phyloP scores from a whole-genome alignment of 37 sponge, comb jelly and placozoan genomes.

The Amphimedon queenslandica region DNA sequence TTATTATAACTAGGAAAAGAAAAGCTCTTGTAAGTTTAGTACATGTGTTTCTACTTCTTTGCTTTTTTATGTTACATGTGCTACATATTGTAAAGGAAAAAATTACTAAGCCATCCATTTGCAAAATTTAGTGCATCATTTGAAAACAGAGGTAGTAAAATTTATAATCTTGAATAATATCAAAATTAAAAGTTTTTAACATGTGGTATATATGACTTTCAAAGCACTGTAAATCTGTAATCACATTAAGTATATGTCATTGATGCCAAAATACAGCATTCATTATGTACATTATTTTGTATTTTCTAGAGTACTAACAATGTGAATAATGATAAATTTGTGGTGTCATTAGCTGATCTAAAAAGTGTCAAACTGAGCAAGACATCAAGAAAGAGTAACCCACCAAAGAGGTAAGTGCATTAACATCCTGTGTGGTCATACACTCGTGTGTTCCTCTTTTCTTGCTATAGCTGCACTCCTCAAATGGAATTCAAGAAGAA shows the following conservation, averaged over 20 bases:
- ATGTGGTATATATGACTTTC: too few species aligned
- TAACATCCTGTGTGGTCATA: not conserved
- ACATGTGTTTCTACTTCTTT: slow-evolving; percentile 7
- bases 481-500: too few species aligned
- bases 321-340: slow-evolving; percentile 15
- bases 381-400: not conserved
- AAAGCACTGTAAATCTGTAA: not conserved
- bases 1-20: not conserved
- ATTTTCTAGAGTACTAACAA: slow-evolving; percentile 2
- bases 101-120: too few species aligned
- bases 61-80: not conserved
- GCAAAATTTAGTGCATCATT: too few species aligned
- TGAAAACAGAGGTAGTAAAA: too few species aligned
- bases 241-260: not conserved
- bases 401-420: not conserved
- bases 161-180: too few species aligned
- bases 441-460: not conserved
- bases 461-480: not conserved
- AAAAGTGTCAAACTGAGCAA: slow-evolving; percentile 31
- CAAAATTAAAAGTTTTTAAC: too few species aligned
- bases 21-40: slow-evolving; percentile 1
- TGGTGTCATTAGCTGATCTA: slow-evolving; percentile 45
- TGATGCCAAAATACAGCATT: not conserved
- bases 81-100: too few species aligned
- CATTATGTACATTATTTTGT: not conserved